Percentiles rank a stretch among this genome's conserved stretches.
Evolutionary conservation across 2,888 invertebrate species (phyloP).

Genomic region (Hemithea aestivaria): DNA sequence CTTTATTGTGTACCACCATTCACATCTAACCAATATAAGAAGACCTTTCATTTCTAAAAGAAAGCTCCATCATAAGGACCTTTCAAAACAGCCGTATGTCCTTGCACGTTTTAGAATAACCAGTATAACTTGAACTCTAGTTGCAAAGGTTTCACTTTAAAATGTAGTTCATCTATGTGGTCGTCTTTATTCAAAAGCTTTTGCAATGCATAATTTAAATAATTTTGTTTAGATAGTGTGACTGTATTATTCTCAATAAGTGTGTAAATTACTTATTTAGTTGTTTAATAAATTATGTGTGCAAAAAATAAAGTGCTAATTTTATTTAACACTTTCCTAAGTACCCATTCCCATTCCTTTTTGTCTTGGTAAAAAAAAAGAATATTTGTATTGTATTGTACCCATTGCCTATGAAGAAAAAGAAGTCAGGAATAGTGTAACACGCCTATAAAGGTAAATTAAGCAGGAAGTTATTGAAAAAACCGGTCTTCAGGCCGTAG

Average conservation of each 20-base stretch:
- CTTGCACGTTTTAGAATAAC: not conserved
- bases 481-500: no score
- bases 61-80: not conserved
- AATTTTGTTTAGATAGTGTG: slow-evolving; percentile 1
- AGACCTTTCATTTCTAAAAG: not conserved
- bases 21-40: slow-evolving; percentile 4
- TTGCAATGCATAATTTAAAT: not conserved
- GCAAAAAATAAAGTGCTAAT: no score
- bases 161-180: no score
- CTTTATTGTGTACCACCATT: slow-evolving; percentile 19
- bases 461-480: no score
- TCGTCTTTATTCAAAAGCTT: not conserved
- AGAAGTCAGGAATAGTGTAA: no score
- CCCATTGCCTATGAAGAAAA: no score
- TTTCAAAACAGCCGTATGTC: not conserved
- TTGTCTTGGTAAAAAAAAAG: no score
- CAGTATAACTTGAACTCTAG: not conserved
- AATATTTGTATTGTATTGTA: no score
- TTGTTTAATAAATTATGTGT: no score
- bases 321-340: no score
- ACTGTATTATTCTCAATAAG: slow-evolving; percentile 2
- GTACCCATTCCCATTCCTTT: no score
- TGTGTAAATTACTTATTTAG: not conserved
- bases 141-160: not conserved
- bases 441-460: no score